These are phyloP conservation scores for Anguilla rostrata DNA, from an alignment of 2,113 vertebrate species.

Conservation along the genomic window DNA sequence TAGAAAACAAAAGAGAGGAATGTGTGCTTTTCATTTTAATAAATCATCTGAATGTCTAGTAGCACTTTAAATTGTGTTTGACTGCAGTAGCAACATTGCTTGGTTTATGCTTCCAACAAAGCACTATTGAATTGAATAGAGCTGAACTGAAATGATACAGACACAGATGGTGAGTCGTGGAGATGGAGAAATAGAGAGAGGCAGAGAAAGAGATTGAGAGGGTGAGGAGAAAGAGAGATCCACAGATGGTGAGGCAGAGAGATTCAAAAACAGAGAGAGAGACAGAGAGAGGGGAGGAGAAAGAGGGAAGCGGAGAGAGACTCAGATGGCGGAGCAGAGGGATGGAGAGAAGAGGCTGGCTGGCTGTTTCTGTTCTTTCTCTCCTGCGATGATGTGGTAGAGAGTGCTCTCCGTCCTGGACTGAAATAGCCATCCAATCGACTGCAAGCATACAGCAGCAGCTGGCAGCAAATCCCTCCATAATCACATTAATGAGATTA, in stretches of 20 bases:
- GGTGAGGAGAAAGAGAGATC: not conserved
- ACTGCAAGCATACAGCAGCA: slow-evolving; percentile 73
- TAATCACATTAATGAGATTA: slow-evolving; percentile 90
- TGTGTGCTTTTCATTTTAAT: too few relatives aligned
- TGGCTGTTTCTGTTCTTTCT: slow-evolving; percentile 15
- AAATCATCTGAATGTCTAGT: not conserved
- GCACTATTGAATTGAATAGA: not conserved
- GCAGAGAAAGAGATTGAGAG: not conserved
- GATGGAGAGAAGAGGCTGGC: not conserved
- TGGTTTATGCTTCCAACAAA: not conserved
- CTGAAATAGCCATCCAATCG: slow-evolving; percentile 53
- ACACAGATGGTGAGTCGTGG: too few relatives aligned
- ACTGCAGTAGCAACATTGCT: not conserved
- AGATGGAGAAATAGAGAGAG: not conserved
- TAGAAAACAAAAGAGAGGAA: too few relatives aligned
- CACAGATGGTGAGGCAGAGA: not conserved
- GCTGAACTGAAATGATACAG: not conserved
- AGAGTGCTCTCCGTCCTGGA: slow-evolving; percentile 32
- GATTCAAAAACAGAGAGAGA: not conserved
- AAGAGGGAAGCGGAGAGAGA: not conserved
- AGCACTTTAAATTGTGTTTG: not conserved
- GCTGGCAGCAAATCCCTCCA: slow-evolving; percentile 74
- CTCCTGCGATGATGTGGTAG: slow-evolving; percentile 24
- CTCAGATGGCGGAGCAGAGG: not conserved
- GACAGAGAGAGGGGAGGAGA: not conserved